Base-by-base conservation (phyloP, 2,113 vertebrate genomes). In the Lutjanus erythropterus region DNA sequence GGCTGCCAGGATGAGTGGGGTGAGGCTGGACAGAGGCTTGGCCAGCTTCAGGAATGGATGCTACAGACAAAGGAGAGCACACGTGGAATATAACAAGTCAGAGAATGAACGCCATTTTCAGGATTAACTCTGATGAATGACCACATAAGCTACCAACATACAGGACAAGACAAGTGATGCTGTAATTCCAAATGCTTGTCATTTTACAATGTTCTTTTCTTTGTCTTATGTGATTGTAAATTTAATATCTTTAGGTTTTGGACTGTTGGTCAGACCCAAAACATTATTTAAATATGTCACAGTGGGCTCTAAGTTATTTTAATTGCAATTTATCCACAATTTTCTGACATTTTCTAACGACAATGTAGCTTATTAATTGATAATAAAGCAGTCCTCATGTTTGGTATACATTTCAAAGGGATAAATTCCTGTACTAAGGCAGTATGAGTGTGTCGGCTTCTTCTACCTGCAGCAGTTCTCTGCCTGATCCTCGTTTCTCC, bases 1-100 rank as follows among this genome's bases (percentile, higher is more conserved):
- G 79, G 94, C 93, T 23, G 94, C 94, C 74, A 95, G 88, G 85
- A 95, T 95, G 86, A 95, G 94, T 0, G 94, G 94, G 18, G 94
- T 95, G 83, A 95, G 94, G 72, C 94, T 95, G 89, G 94, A 94
- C 42, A 95, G 90, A 78, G 94, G 94, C 71, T 95, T 95, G 16
- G 94, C 94, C 76, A 93, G 25, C 86, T 93, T 94, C 84, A 95
- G 89, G 93, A 95, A 95, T 6, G 94, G 93, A 75, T 95, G 94
- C 94, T 95, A 10, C 44, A 64, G 37, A 68, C n/a, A 67, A 9
- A 55, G n/a, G 16, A 50, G 6, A 0, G 2, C 1, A 55, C 19
- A 35, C 33, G 53, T 31, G 6, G 35, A 39, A 49, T 59, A 25
- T 3, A 37, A 33, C 7, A 7, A 27, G 18, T 25, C 56, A 6